Percentiles rank a stretch among this genome's conserved stretches.
Evolutionary conservation across 2,888 invertebrate species (phyloP).

Genomic region (Rhyacophila evoluta): DNA sequence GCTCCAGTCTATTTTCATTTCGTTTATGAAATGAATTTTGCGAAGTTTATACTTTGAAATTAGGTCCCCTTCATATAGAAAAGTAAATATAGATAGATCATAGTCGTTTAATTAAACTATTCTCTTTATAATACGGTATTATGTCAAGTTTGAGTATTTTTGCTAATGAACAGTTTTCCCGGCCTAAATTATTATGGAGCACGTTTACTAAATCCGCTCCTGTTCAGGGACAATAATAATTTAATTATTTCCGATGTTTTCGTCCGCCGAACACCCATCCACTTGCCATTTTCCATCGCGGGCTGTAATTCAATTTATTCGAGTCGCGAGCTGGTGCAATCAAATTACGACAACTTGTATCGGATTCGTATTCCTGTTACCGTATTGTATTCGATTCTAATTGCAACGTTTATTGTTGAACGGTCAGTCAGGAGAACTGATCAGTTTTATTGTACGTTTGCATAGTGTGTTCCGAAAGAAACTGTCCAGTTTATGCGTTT

Average conservation of each 20-base stretch:
- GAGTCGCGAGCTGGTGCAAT: neutral
- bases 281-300: neutral
- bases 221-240: neutral
- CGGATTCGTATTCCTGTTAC: neutral
- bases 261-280: slow-evolving; percentile 6
- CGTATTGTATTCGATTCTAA: neutral
- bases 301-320: neutral
- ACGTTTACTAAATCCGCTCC: no score
- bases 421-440: neutral
- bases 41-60: no score
- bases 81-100: no score
- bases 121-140: no score
- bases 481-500: neutral
- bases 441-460: neutral
- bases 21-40: no score
- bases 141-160: no score
- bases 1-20: no score
- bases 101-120: no score
- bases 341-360: neutral
- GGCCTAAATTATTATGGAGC: no score
- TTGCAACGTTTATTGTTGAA: neutral
- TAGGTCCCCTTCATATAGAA: no score
- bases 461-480: neutral
- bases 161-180: no score
- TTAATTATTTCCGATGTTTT: slow-evolving; percentile 21